Evolutionary conservation across 2,797 vertebrate species (phyloP).

Genomic region (Pangasius krempfi): DNA sequence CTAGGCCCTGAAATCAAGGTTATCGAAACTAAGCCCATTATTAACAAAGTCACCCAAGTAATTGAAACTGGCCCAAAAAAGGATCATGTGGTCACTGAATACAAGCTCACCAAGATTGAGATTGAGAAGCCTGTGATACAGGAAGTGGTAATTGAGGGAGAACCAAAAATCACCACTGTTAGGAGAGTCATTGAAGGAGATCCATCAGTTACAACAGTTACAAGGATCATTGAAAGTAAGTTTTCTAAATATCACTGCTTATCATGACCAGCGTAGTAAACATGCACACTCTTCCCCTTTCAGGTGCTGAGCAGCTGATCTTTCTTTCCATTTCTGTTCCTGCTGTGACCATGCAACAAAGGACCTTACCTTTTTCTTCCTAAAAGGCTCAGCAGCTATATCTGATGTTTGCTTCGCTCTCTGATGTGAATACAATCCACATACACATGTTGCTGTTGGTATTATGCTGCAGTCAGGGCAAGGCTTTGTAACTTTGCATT

Average conservation of each 20-base stretch:
- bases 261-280: background rate
- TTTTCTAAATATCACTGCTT: background rate
- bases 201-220: constrained; percentile 36
- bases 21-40: constrained; percentile 69
- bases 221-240: constrained; percentile 64
- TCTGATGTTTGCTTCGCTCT: background rate
- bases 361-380: background rate
- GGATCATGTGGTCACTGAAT: constrained; percentile 74
- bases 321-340: background rate
- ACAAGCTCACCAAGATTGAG: constrained; percentile 69
- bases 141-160: constrained; percentile 72
- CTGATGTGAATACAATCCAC: background rate
- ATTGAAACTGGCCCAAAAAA: constrained; percentile 73
- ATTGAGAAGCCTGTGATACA: constrained; percentile 64
- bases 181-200: constrained; percentile 46
- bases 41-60: constrained; percentile 75
- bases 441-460: background rate
- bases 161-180: constrained; percentile 65
- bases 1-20: constrained; percentile 72
- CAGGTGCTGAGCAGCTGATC: background rate
- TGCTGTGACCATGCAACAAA: background rate
- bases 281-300: background rate
- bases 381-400: background rate
- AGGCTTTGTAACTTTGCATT: background rate
- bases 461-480: background rate